Conservation (phyloP, 2,888 invertebrate species). For the Ichneumoninae sp. region DNA sequence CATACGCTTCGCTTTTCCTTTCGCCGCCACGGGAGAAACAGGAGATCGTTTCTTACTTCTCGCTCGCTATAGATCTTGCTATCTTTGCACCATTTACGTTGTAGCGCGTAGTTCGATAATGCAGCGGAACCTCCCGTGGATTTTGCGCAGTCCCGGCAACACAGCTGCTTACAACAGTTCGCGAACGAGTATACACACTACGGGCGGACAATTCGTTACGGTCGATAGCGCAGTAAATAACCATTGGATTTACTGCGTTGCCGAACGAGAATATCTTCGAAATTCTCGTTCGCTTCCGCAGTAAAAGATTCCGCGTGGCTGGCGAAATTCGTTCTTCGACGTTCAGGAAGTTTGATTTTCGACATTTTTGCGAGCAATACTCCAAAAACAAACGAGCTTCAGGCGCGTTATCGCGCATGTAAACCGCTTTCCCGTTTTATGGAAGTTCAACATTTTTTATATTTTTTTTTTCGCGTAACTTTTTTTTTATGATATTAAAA, state of each 20-base stretch:
- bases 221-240: slow-evolving; percentile 56
- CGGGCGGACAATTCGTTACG: slow-evolving; percentile 50
- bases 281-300: slow-evolving; percentile 16
- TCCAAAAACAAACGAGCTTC: background rate
- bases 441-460: background rate
- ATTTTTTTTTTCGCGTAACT: background rate
- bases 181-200: slow-evolving; percentile 13
- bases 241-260: slow-evolving; percentile 50
- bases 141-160: slow-evolving; percentile 1
- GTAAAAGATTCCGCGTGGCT: slow-evolving; percentile 16
- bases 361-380: background rate
- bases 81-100: slow-evolving; percentile 24
- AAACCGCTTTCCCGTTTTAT: background rate
- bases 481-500: background rate
- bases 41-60: slow-evolving; percentile 35
- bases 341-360: background rate
- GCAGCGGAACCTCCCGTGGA: slow-evolving; percentile 11
- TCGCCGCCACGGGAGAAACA: slow-evolving; percentile 3
- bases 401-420: background rate
- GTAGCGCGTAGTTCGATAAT: slow-evolving; percentile 24
- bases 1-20: background rate
- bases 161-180: slow-evolving; percentile 39
- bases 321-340: background rate
- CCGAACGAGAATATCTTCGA: slow-evolving; percentile 47
- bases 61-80: slow-evolving; percentile 23